These are phyloP conservation scores for Menidia menidia DNA, from an alignment of 2,797 vertebrate species.

Conservation along the genomic window DNA sequence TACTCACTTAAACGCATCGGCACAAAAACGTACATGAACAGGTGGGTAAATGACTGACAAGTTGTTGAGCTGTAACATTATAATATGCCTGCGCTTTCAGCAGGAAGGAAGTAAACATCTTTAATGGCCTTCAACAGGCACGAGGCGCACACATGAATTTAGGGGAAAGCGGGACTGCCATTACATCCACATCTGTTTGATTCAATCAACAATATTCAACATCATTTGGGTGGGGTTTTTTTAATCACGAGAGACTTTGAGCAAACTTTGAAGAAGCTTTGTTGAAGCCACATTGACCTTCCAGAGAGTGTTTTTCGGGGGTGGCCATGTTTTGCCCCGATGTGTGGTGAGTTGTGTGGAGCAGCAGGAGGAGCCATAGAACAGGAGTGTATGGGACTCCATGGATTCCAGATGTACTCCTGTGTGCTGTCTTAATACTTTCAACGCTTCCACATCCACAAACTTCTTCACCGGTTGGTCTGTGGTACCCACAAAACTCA, in stretches of 20 bases:
- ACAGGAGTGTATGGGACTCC: conserved; percentile 44
- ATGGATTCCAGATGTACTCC: conserved; percentile 1
- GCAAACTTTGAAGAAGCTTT: background rate
- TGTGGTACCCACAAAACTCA: background rate
- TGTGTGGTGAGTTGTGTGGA: conserved; percentile 65
- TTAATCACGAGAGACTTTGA: background rate
- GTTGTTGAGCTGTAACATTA: conserved; percentile 69
- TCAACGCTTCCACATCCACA: background rate
- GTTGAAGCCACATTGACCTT: background rate
- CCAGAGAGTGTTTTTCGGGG: background rate
- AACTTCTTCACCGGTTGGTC: background rate
- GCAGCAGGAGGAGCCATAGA: conserved; percentile 80
- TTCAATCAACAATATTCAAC: background rate
- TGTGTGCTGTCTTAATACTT: background rate
- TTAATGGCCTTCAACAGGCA: conserved; percentile 31
- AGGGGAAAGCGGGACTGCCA: conserved; percentile 11
- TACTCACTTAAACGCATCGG: conserved; percentile 11
- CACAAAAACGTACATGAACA: conserved; percentile 16
- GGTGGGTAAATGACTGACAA: conserved; percentile 59
- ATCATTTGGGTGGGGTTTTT: background rate
- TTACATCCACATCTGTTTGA: background rate
- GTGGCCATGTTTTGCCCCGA: conserved; percentile 48
- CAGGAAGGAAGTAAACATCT: conserved; percentile 58
- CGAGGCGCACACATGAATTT: background rate
- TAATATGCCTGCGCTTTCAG: conserved; percentile 63